phyloP scores from a whole-genome alignment of 2,888 invertebrate species.

The Pocota personata region DNA sequence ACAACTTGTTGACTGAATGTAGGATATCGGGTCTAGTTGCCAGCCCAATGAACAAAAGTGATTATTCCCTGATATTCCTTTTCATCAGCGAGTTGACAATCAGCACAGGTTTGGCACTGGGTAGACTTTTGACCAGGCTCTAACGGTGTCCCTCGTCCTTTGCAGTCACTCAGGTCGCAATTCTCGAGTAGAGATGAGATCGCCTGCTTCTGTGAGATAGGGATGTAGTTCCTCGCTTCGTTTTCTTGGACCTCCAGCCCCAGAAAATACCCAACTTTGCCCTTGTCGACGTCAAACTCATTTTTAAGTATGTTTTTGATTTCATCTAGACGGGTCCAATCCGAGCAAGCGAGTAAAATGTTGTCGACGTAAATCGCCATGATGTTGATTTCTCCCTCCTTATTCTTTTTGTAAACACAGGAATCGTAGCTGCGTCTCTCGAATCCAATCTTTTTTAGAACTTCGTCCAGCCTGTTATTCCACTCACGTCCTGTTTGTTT shows the following conservation, averaged over 20 bases:
- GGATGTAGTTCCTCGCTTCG: slow-evolving; percentile 1
- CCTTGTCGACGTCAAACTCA: too few species aligned
- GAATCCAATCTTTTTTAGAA: slow-evolving; percentile 4
- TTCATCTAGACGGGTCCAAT: background rate
- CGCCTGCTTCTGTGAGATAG: slow-evolving; percentile 1
- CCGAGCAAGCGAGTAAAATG: background rate
- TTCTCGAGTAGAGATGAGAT: slow-evolving; percentile 9
- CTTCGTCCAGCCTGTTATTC: slow-evolving; percentile 8
- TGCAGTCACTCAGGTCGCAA: slow-evolving; percentile 8
- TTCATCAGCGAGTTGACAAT: background rate
- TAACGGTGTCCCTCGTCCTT: slow-evolving; percentile 18
- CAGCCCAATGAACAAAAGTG: background rate
- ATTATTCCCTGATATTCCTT: background rate
- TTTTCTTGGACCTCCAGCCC: slow-evolving; percentile 27
- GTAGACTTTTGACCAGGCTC: slow-evolving; percentile 12
- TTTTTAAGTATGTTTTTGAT: background rate
- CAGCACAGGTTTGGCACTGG: slow-evolving; percentile 10
- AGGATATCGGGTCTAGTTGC: slow-evolving; percentile 46
- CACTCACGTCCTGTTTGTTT: slow-evolving; percentile 22
- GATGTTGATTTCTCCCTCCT: too few species aligned
- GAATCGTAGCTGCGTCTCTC: background rate
- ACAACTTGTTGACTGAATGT: slow-evolving; percentile 45
- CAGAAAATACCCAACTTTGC: background rate
- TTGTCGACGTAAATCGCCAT: too few species aligned
- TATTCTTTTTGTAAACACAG: slow-evolving; percentile 10